Conservation (phyloP, 2,797 vertebrate species). For the Masticophis lateralis region DNA sequence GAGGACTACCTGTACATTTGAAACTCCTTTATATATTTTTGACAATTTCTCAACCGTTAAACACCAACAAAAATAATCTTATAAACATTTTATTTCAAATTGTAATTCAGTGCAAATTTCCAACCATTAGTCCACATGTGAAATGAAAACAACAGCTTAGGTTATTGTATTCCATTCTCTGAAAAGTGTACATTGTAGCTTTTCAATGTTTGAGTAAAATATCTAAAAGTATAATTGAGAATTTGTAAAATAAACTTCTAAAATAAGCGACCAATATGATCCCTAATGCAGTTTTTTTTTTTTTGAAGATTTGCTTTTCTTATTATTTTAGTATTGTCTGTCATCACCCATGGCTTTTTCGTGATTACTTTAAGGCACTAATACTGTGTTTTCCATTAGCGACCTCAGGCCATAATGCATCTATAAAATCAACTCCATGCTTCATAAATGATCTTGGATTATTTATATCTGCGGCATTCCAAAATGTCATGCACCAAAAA, state of each 20-base stretch:
- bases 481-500: neutral
- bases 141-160: neutral
- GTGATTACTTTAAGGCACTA: neutral
- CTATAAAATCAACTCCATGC: neutral
- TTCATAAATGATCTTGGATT: neutral
- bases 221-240: neutral
- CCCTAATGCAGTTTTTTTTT: neutral
- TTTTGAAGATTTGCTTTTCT: neutral
- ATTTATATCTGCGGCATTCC: neutral
- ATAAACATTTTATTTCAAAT: neutral
- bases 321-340: neutral
- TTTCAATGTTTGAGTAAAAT: neutral
- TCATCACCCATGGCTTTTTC: fast-evolving
- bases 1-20: neutral
- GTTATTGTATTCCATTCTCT: neutral
- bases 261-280: neutral
- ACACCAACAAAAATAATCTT: neutral
- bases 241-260: neutral
- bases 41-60: neutral
- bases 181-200: neutral
- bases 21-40: neutral
- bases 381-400: constrained; percentile 19
- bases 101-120: neutral
- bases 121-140: neutral
- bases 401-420: neutral